Conservation (phyloP, 2,888 invertebrate genomes). For the Hypsopygia costalis region DNA sequence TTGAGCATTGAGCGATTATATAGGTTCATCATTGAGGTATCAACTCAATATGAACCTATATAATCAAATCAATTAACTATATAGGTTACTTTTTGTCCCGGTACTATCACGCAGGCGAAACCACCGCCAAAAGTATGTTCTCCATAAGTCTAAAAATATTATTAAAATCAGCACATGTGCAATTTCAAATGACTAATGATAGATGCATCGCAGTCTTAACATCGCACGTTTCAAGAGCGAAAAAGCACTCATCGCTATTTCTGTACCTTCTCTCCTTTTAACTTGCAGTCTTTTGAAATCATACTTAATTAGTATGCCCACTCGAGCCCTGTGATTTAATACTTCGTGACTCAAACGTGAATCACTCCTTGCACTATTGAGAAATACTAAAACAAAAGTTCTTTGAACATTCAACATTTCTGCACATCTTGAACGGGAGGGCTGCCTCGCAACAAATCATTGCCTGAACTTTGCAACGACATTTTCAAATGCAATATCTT, state of each 20-base stretch:
- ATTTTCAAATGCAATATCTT: background rate
- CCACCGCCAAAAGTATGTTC: too few species aligned
- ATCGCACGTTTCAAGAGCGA: conserved; percentile 4
- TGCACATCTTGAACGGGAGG: conserved; percentile 14
- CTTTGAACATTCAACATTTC: conserved; percentile 18
- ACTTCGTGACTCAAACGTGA: conserved; percentile 32
- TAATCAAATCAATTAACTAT: too few species aligned
- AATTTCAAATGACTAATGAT: conserved; percentile 3
- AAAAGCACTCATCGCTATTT: conserved; percentile 12
- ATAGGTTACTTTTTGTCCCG: too few species aligned
- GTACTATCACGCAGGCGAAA: too few species aligned
- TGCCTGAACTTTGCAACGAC: conserved; percentile 27
- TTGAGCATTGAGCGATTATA: too few species aligned
- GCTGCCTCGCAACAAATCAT: conserved; percentile 42
- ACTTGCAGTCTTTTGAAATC: conserved; percentile 28
- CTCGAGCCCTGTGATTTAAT: conserved; percentile 31
- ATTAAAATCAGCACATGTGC: too few species aligned
- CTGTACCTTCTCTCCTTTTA: conserved; percentile 13
- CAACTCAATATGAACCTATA: too few species aligned
- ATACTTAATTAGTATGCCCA: conserved; percentile 34
- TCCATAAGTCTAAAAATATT: too few species aligned
- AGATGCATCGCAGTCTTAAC: conserved; percentile 1
- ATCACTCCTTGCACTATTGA: conserved; percentile 27
- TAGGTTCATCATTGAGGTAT: too few species aligned
- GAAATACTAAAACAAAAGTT: conserved; percentile 11